phyloP scores from a whole-genome alignment of 2,888 invertebrate genomes.

The Noctua fimbriata region DNA sequence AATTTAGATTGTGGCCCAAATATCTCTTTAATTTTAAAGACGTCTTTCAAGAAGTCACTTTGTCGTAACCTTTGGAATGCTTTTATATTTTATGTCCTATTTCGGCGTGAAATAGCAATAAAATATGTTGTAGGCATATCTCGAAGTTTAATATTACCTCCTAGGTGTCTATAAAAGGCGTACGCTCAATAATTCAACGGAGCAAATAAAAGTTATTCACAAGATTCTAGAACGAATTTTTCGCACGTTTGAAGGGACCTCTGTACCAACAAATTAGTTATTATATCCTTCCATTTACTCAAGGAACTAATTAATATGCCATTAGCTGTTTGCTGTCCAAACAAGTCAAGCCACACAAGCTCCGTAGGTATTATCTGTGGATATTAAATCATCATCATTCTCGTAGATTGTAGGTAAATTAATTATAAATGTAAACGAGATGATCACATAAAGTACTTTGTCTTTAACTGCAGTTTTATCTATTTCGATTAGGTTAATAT shows the following conservation, averaged over 20 bases:
- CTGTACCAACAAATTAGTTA: neutral
- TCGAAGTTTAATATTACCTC: slow-evolving; percentile 41
- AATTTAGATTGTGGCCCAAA: slow-evolving; percentile 79
- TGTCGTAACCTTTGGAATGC: slow-evolving; percentile 40
- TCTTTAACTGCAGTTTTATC: slow-evolving; percentile 13
- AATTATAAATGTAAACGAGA: neutral
- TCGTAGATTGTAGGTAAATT: slow-evolving; percentile 8
- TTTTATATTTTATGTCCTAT: slow-evolving; percentile 50
- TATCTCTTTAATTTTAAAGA: slow-evolving; percentile 62
- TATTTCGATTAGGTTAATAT: slow-evolving; percentile 4
- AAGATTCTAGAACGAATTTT: neutral
- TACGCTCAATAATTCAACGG: slow-evolving; percentile 6
- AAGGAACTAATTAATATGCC: slow-evolving; percentile 60
- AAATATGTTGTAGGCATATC: slow-evolving; percentile 45
- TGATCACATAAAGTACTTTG: neutral
- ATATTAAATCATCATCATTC: slow-evolving; percentile 37
- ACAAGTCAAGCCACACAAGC: slow-evolving; percentile 39
- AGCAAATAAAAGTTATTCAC: slow-evolving; percentile 12
- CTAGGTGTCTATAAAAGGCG: slow-evolving; percentile 13
- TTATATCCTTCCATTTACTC: slow-evolving; percentile 15
- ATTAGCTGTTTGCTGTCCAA: slow-evolving; percentile 54
- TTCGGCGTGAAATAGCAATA: slow-evolving; percentile 55
- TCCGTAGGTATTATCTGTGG: slow-evolving; percentile 5
- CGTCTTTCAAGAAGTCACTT: slow-evolving; percentile 48
- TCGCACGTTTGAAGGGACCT: neutral